These are phyloP conservation scores for Caenorhabditis angaria DNA, from an alignment of 2,888 invertebrate genomes.

Conservation along the genomic window DNA sequence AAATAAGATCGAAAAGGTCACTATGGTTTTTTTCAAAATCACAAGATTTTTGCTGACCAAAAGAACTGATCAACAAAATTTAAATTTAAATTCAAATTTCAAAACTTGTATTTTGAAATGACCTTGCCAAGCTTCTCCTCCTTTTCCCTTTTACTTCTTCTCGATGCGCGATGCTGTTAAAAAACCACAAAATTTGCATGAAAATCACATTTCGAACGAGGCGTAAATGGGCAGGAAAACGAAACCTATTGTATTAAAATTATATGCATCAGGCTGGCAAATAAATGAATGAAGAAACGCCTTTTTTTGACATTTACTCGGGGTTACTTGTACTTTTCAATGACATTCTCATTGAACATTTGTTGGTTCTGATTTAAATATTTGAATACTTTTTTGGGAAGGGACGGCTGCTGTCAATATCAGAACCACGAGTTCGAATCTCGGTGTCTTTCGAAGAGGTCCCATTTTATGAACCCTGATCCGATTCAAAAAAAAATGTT, in stretches of 20 bases:
- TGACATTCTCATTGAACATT: background rate
- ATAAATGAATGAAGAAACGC: slow-evolving; percentile 16
- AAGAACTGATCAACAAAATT: too few relatives aligned
- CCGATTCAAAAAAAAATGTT: too few relatives aligned
- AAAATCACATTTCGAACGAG: slow-evolving; percentile 23
- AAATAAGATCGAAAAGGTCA: background rate
- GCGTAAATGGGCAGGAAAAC: slow-evolving; percentile 12
- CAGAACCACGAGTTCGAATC: too few relatives aligned
- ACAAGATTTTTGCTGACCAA: too few relatives aligned
- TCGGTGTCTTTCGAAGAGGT: too few relatives aligned
- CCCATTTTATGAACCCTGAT: too few relatives aligned
- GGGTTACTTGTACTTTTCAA: slow-evolving; percentile 4
- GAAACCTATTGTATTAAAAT: slow-evolving; percentile 5
- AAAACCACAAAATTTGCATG: slow-evolving; percentile 36
- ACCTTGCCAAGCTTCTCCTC: slow-evolving; percentile 33
- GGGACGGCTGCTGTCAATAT: too few relatives aligned
- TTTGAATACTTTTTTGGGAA: too few relatives aligned
- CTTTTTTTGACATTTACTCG: slow-evolving; percentile 13
- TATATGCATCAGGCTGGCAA: background rate
- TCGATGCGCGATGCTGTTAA: slow-evolving; percentile 2
- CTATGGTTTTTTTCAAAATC: too few relatives aligned
- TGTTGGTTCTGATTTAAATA: too few relatives aligned
- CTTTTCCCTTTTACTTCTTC: slow-evolving; percentile 11
- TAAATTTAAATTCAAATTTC: background rate
- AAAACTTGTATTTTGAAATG: slow-evolving; percentile 22